Conservation (phyloP, 2,113 vertebrate genomes). For the Eulacestoma nigropectus region DNA sequence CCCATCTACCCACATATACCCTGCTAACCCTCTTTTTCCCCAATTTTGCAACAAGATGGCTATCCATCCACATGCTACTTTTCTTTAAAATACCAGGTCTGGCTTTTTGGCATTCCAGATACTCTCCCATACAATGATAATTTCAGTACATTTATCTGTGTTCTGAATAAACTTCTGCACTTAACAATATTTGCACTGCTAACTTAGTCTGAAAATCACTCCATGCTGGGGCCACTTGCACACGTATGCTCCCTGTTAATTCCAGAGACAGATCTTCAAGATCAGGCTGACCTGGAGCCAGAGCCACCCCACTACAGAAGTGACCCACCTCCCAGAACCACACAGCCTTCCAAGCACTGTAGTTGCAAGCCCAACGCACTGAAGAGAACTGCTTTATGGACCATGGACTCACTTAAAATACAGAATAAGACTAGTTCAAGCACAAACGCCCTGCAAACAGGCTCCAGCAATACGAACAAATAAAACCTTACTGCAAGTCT, state of each 20-base stretch:
- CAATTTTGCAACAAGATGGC: fast-evolving
- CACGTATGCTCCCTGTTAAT: background rate
- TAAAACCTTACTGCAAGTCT: background rate
- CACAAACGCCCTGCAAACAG: background rate
- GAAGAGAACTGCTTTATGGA: background rate
- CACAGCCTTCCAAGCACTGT: fast-evolving
- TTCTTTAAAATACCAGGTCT: background rate
- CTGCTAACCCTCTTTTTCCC: background rate
- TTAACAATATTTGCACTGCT: background rate
- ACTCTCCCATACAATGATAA: background rate
- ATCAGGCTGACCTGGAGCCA: background rate
- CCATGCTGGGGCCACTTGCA: background rate
- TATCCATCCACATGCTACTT: too few relatives aligned
- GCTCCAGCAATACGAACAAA: fast-evolving
- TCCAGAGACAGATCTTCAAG: background rate
- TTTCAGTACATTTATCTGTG: background rate
- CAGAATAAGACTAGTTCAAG: background rate
- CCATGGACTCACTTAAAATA: background rate
- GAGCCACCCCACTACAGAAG: background rate
- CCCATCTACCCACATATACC: background rate
- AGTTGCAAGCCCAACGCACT: background rate
- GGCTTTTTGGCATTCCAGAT: background rate
- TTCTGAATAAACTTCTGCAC: background rate
- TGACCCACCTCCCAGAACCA: background rate
- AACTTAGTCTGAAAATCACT: background rate